A percentile compares a stretch with the other conserved stretches of the same genome.
phyloP scores from a whole-genome alignment of 1,140 invertebrate species.

The Lordiphosa clarofinis region DNA sequence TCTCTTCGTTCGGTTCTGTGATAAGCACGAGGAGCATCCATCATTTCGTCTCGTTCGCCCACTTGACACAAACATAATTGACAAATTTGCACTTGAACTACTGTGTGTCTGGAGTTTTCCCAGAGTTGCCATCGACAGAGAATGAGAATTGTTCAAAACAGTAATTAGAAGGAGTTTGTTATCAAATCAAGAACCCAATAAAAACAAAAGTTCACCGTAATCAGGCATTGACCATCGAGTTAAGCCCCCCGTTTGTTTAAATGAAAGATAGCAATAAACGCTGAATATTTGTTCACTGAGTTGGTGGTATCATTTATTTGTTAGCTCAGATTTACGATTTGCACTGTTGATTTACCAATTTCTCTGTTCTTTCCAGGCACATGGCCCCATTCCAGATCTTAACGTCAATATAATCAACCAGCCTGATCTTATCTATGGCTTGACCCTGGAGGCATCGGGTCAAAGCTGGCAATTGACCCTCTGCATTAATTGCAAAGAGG shows the following conservation, averaged over 20 bases:
- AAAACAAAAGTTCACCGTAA: slow-evolving; percentile 8
- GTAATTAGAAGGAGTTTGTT: slow-evolving; percentile 20
- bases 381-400: slow-evolving; percentile 66
- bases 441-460: slow-evolving; percentile 42
- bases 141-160: slow-evolving; percentile 13
- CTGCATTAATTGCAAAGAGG: slow-evolving; percentile 67
- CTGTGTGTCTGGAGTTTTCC: slow-evolving; percentile 37
- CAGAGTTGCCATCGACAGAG: slow-evolving; percentile 14
- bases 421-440: slow-evolving; percentile 43
- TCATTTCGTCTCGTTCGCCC: slow-evolving; percentile 5
- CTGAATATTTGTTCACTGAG: not conserved
- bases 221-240: slow-evolving; percentile 32
- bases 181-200: not conserved
- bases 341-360: not conserved
- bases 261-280: too few species aligned
- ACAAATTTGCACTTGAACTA: slow-evolving; percentile 76
- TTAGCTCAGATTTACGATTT: not conserved
- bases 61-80: slow-evolving; percentile 66
- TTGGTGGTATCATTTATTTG: not conserved
- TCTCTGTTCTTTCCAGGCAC: slow-evolving; percentile 33
- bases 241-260: too few species aligned
- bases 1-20: slow-evolving; percentile 1
- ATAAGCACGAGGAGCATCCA: too few species aligned
- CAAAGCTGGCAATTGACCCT: slow-evolving; percentile 58
- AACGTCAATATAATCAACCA: slow-evolving; percentile 46